A percentile compares a stretch with the other conserved stretches of the same genome.
phyloP scores from a whole-genome alignment of 2,888 invertebrate species.

The Tiliacea citrago region DNA sequence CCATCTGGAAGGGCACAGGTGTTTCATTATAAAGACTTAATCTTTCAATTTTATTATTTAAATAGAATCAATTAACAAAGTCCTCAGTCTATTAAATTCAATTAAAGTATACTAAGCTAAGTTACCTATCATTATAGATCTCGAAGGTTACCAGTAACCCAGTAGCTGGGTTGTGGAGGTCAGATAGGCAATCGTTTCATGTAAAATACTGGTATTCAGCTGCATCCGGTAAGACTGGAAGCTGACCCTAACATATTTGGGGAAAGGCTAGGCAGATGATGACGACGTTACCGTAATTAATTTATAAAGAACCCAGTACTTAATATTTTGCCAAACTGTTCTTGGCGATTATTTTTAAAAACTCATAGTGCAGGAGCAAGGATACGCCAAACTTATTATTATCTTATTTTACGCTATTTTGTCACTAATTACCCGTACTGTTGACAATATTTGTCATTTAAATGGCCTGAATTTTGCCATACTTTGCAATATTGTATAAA shows the following conservation, averaged over 20 bases:
- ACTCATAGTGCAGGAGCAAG: constrained; percentile 17
- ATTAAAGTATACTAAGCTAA: background rate
- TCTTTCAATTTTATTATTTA: background rate
- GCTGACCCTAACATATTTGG: no score
- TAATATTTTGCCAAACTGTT: background rate
- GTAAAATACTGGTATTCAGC: no score
- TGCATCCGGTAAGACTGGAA: background rate
- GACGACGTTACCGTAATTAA: no score
- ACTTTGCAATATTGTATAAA: background rate
- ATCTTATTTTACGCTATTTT: constrained; percentile 75
- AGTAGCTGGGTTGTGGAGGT: background rate
- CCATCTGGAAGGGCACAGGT: background rate
- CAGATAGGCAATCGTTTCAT: no score
- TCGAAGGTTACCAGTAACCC: background rate
- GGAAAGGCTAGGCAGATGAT: background rate
- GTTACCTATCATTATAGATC: background rate
- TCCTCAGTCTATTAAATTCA: background rate
- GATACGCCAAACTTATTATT: constrained; percentile 68
- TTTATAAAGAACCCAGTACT: constrained; percentile 35
- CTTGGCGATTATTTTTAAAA: constrained; percentile 45
- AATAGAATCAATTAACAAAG: background rate
- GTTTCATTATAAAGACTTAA: background rate
- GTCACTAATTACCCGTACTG: constrained; percentile 64
- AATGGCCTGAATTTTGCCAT: constrained; percentile 10
- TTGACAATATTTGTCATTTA: constrained; percentile 35